These are phyloP conservation scores for Brachionus calyciflorus DNA, from an alignment of 1,140 invertebrate genomes.

Conservation along the genomic window DNA sequence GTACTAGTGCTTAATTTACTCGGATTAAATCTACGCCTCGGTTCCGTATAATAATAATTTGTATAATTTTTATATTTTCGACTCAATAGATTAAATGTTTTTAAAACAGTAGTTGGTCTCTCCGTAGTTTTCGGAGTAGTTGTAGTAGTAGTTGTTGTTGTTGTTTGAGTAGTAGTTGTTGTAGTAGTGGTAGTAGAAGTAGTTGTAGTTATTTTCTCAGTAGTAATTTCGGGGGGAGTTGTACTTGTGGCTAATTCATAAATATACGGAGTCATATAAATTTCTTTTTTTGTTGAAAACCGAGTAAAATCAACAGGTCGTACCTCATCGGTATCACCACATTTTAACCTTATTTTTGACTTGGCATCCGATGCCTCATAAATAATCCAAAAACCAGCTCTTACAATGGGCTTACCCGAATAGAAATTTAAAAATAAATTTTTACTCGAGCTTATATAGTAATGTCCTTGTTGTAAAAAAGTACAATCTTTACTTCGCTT, in stretches of 20 bases:
- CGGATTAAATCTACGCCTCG: background rate
- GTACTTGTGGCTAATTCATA: constrained; percentile 16
- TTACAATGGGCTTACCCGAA: background rate
- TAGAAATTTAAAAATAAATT: constrained; percentile 38
- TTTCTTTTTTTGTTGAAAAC: constrained; percentile 26
- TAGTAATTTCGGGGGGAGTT: background rate
- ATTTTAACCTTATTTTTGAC: constrained; percentile 31
- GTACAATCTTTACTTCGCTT: constrained; percentile 38
- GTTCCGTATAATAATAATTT: background rate
- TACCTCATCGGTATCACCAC: constrained; percentile 44
- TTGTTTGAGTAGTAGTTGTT: background rate
- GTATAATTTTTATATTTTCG: background rate
- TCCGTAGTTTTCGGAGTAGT: background rate
- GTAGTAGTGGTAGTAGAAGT: background rate
- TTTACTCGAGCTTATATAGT: constrained; percentile 40
- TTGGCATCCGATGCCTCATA: constrained; percentile 40
- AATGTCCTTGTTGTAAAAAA: constrained; percentile 45
- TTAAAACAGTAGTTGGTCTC: background rate
- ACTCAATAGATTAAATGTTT: background rate
- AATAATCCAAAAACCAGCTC: constrained; percentile 46
- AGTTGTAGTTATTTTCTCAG: background rate
- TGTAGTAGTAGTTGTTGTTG: background rate
- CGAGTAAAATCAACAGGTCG: background rate
- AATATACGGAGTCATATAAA: constrained; percentile 20
- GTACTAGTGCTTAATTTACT: background rate